phyloP scores from a whole-genome alignment of 2,113 vertebrate genomes.

The Spilogale gracilis region DNA sequence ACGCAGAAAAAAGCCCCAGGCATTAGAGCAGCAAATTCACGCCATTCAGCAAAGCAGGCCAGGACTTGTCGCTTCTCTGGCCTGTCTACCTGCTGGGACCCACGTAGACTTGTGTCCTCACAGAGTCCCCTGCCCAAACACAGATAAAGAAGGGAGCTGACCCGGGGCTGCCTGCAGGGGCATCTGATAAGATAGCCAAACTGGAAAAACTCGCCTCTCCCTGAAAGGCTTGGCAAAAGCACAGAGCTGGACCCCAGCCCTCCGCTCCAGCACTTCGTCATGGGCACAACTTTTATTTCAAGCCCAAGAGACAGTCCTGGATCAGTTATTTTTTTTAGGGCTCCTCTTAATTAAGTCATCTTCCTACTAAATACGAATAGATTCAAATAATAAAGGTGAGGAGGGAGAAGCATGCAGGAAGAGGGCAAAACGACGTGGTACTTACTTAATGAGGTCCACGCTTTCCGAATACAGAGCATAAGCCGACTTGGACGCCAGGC shows the following conservation, averaged over 20 bases:
- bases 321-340: background rate
- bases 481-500: conserved; percentile 90
- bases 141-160: background rate
- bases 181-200: conserved; percentile 20
- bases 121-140: background rate
- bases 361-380: background rate
- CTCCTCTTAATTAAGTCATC: background rate
- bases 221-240: background rate
- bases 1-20: background rate
- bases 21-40: background rate
- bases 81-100: background rate
- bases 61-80: background rate
- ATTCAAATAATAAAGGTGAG: background rate
- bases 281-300: background rate
- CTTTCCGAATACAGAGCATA: conserved; percentile 94
- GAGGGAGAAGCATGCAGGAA: background rate
- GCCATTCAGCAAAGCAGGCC: background rate
- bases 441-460: conserved; percentile 95
- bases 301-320: background rate
- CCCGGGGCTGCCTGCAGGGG: background rate
- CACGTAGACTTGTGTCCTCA: background rate
- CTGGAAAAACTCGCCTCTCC: background rate
- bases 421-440: background rate
- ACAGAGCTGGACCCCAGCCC: rapidly evolving
- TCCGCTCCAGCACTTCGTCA: background rate